Conservation (phyloP, 2,888 invertebrate genomes). For the Lepas anatifera region DNA sequence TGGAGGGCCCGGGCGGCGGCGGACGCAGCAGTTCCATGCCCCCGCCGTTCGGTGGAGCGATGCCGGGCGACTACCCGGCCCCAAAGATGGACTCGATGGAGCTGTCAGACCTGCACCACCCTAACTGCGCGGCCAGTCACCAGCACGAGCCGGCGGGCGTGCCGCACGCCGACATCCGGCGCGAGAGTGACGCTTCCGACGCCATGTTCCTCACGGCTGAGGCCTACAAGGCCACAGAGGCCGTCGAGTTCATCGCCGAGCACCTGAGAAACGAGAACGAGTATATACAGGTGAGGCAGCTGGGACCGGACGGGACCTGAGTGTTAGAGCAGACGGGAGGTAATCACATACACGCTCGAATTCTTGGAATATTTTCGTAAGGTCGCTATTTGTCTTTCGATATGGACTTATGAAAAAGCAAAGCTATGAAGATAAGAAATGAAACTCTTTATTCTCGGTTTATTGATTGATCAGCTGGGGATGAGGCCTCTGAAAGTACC, state of each 20-base stretch:
- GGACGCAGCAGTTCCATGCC: neutral
- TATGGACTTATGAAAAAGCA: too few relatives aligned
- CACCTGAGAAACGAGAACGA: conserved; percentile 96
- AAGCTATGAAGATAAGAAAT: too few relatives aligned
- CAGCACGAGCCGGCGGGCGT: conserved; percentile 21
- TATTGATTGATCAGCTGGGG: too few relatives aligned
- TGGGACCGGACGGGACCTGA: conserved; percentile 8
- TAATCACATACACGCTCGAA: too few relatives aligned
- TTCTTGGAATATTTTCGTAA: too few relatives aligned
- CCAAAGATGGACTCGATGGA: conserved; percentile 89
- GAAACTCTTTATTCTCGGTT: too few relatives aligned
- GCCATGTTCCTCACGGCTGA: conserved; percentile 81
- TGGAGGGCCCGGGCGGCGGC: conserved; percentile 75
- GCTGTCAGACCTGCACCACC: conserved; percentile 85
- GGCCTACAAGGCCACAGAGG: conserved; percentile 60
- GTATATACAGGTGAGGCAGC: conserved; percentile 73
- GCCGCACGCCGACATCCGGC: conserved; percentile 53
- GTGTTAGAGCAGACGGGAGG: too few relatives aligned
- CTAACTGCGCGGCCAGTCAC: conserved; percentile 86
- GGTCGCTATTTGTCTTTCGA: too few relatives aligned
- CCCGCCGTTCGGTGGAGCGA: conserved; percentile 54
- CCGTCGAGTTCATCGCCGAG: conserved; percentile 95
- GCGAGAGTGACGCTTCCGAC: conserved; percentile 84
- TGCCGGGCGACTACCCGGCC: conserved; percentile 56
- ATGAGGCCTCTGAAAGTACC: too few relatives aligned